Evolutionary conservation across 2,888 invertebrate genomes (phyloP).

Genomic region (Cerastis leucographa): DNA sequence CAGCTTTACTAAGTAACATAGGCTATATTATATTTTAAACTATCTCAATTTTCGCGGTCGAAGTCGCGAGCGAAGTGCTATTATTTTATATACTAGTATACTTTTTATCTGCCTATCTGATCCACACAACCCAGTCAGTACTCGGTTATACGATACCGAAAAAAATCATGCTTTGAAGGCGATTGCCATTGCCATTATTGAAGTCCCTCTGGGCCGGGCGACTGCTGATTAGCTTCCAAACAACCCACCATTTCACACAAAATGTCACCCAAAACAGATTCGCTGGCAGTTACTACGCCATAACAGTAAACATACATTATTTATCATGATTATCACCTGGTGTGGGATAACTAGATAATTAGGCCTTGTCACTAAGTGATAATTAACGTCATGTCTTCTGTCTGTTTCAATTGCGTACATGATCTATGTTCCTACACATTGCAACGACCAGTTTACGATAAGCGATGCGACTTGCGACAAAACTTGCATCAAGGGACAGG

Average conservation of each 20-base stretch:
- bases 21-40: no score
- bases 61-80: no score
- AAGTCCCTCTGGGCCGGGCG: not conserved
- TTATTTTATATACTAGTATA: no score
- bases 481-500: not conserved
- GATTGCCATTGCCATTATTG: not conserved
- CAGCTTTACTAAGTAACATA: no score
- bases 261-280: not conserved
- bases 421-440: not conserved
- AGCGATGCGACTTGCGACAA: not conserved
- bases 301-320: constrained; percentile 25
- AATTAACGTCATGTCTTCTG: constrained; percentile 30
- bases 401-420: constrained; percentile 31
- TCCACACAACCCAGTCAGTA: not conserved
- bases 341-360: constrained; percentile 40
- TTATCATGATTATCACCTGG: constrained; percentile 30
- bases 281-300: not conserved
- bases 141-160: not conserved
- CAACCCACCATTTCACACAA: not conserved
- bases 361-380: constrained; percentile 27
- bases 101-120: not conserved
- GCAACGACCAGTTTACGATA: not conserved
- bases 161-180: no score
- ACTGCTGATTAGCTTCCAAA: not conserved
- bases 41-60: no score